Percentiles rank a stretch among this genome's conserved stretches.
Conservation (phyloP, 2,113 vertebrate species). For the Todiramphus saurophagus region DNA sequence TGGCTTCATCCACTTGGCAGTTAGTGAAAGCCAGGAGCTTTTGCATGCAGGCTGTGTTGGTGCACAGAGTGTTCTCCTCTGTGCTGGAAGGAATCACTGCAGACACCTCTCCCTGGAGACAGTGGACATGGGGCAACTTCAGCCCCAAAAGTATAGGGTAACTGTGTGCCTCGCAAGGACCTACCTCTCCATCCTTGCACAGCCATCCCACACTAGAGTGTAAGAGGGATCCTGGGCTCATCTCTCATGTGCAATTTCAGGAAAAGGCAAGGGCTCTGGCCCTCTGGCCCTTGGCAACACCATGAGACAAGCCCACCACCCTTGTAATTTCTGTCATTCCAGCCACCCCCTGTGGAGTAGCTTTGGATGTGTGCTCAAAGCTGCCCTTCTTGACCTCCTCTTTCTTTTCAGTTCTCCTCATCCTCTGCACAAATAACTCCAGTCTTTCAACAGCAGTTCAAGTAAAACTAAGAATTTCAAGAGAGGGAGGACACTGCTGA, state of each 20-base stretch:
- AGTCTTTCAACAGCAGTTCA: background rate
- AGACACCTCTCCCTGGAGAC: background rate
- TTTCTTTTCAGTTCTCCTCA: background rate
- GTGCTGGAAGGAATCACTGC: background rate
- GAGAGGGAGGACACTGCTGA: background rate
- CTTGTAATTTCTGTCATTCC: conserved; percentile 35
- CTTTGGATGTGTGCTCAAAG: background rate
- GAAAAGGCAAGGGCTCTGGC: background rate
- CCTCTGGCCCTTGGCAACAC: background rate
- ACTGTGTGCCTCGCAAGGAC: background rate
- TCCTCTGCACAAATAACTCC: conserved; percentile 1
- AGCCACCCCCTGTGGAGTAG: background rate
- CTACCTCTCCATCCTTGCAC: background rate
- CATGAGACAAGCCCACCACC: background rate
- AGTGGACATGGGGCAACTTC: background rate
- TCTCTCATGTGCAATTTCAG: background rate
- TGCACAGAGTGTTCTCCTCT: background rate
- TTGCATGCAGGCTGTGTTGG: background rate
- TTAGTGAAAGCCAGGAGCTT: background rate
- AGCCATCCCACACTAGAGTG: background rate
- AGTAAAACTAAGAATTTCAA: conserved; percentile 39
- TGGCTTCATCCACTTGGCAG: background rate
- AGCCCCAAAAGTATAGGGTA: background rate
- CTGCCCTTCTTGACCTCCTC: background rate
- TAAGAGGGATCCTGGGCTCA: background rate